A percentile compares a stretch with the other conserved stretches of the same genome.
Evolutionary conservation across 2,888 invertebrate genomes (phyloP).

Genomic region (Listrodromus nycthemerus): DNA sequence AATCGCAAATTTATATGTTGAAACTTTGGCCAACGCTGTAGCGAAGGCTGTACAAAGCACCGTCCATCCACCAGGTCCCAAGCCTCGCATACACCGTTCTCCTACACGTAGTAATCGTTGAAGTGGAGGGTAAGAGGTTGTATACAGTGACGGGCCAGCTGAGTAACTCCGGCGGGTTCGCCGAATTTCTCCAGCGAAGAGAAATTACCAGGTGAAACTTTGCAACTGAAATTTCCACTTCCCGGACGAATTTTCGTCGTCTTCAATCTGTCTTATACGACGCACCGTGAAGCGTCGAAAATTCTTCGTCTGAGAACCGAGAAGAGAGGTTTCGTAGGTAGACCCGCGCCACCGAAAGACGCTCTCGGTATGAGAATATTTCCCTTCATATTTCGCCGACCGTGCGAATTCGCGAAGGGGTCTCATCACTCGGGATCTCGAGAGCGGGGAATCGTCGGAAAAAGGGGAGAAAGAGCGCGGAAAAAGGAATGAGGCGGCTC

Average conservation of each 20-base stretch:
- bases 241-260: conserved; percentile 68
- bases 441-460: conserved; percentile 1
- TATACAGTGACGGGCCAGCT: conserved; percentile 6
- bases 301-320: conserved; percentile 14
- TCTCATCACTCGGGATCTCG: conserved; percentile 12
- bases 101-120: conserved; percentile 52
- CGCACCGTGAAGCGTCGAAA: neutral
- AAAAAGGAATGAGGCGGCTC: conserved; percentile 1
- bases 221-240: conserved; percentile 74
- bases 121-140: conserved; percentile 10
- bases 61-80: conserved; percentile 1
- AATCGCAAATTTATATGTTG: too few relatives aligned
- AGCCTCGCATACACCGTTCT: conserved; percentile 1
- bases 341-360: conserved; percentile 12
- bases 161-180: conserved; percentile 65
- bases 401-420: conserved; percentile 43
- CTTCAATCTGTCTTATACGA: conserved; percentile 1
- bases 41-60: conserved; percentile 17
- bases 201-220: conserved; percentile 75
- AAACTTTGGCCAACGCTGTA: conserved; percentile 9
- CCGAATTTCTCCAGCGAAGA: conserved; percentile 65
- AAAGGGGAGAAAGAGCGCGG: neutral
- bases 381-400: conserved; percentile 41
- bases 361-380: conserved; percentile 35
- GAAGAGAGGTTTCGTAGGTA: neutral